Evolutionary conservation across 2,888 invertebrate species (phyloP).

Genomic region (Tiliacea aurago): DNA sequence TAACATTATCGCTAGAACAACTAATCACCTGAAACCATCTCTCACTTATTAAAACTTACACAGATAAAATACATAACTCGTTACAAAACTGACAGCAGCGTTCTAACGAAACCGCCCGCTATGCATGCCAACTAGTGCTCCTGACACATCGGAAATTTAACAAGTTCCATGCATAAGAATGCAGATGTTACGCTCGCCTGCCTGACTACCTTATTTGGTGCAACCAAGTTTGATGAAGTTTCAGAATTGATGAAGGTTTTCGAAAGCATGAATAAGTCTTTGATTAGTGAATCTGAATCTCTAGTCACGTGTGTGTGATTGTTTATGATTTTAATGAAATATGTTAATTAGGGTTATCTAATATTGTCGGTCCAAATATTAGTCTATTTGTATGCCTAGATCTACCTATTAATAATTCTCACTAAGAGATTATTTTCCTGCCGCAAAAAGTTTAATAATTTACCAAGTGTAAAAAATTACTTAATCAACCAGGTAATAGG

Average conservation of each 20-base stretch:
- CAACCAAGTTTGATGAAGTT: neutral
- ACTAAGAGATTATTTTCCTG: neutral
- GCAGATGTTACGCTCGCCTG: neutral
- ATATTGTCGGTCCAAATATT: neutral
- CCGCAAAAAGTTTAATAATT: neutral
- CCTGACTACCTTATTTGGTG: neutral
- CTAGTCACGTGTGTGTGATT: neutral
- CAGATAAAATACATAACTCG: constrained; percentile 6
- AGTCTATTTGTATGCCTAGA: no score
- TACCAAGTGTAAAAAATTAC: no score
- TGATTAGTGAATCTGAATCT: neutral
- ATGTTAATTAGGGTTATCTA: neutral
- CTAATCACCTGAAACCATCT: neutral
- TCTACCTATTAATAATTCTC: neutral
- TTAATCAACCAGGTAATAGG: neutral
- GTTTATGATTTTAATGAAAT: neutral
- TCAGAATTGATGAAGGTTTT: neutral
- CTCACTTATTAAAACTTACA: neutral
- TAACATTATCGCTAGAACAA: neutral
- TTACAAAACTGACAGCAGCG: neutral
- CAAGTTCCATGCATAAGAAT: constrained; percentile 34
- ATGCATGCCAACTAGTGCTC: constrained; percentile 8
- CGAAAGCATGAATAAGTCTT: neutral
- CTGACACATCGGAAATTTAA: constrained; percentile 26
- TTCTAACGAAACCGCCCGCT: neutral